Evolutionary conservation across 2,888 invertebrate species (phyloP).

Genomic region (Cyaniris semiargus): DNA sequence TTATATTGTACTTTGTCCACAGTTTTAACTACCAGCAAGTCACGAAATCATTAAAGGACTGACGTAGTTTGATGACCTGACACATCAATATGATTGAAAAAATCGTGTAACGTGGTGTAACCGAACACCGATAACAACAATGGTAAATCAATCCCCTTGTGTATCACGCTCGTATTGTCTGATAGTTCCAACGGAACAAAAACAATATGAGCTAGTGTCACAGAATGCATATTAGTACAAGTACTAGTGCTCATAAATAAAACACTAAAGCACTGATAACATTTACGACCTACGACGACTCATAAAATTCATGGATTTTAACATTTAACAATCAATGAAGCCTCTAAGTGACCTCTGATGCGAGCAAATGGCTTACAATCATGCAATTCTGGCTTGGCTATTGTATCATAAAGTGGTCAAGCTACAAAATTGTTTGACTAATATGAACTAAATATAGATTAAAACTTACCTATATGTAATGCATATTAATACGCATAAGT

Average conservation of each 20-base stretch:
- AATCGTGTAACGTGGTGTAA: neutral
- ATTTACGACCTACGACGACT: neutral
- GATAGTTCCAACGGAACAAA: constrained; percentile 7
- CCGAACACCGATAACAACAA: constrained; percentile 9
- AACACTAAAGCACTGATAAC: neutral
- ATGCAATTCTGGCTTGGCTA: neutral
- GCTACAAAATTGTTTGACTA: no score
- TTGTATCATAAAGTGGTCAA: no score
- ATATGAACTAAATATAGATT: no score
- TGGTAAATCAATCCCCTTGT: neutral
- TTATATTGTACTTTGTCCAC: no score
- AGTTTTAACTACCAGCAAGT: neutral
- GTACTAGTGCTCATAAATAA: no score
- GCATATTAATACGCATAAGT: no score
- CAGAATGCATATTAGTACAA: no score
- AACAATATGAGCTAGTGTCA: neutral
- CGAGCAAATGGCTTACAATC: neutral
- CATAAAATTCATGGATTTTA: neutral
- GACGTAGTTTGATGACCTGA: no score
- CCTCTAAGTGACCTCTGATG: constrained; percentile 1
- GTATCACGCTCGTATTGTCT: neutral
- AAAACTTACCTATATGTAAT: no score
- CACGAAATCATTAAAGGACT: constrained; percentile 1
- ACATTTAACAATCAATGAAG: neutral
- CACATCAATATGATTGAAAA: neutral